Percentiles rank a stretch among this genome's conserved stretches.
Evolutionary conservation across 2,888 invertebrate species (phyloP).

Genomic region (Frankliniella fusca): DNA sequence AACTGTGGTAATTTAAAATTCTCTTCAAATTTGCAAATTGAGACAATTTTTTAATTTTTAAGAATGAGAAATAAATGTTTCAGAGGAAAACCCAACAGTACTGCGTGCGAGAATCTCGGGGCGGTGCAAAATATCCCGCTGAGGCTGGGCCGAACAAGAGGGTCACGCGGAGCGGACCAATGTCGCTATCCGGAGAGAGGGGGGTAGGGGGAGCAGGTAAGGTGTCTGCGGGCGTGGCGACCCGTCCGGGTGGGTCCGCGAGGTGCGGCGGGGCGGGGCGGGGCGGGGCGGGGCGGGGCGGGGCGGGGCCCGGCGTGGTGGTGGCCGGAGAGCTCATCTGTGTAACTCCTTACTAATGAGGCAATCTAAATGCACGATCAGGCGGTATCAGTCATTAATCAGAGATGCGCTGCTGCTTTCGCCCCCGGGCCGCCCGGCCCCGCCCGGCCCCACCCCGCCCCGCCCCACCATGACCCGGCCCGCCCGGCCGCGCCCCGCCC

Average conservation of each 20-base stretch:
- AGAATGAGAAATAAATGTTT: no score
- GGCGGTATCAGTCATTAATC: slow-evolving; percentile 38
- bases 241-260: background rate
- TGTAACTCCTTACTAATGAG: slow-evolving; percentile 35
- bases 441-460: background rate
- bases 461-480: background rate
- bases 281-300: background rate
- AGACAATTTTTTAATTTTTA: no score
- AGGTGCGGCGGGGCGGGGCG: background rate
- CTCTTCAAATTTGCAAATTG: no score
- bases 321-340: slow-evolving; percentile 21
- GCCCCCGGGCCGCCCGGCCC: background rate
- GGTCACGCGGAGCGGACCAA: no score
- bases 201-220: background rate
- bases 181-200: no score
- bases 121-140: no score
- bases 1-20: no score
- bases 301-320: background rate
- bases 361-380: slow-evolving; percentile 39
- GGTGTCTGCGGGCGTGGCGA: background rate
- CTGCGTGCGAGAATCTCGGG: no score
- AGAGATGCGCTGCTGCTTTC: slow-evolving; percentile 30
- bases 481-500: background rate
- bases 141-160: no score
- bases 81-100: no score